Base-by-base conservation (phyloP, 2,888 invertebrate genomes). In the Actias luna region DNA sequence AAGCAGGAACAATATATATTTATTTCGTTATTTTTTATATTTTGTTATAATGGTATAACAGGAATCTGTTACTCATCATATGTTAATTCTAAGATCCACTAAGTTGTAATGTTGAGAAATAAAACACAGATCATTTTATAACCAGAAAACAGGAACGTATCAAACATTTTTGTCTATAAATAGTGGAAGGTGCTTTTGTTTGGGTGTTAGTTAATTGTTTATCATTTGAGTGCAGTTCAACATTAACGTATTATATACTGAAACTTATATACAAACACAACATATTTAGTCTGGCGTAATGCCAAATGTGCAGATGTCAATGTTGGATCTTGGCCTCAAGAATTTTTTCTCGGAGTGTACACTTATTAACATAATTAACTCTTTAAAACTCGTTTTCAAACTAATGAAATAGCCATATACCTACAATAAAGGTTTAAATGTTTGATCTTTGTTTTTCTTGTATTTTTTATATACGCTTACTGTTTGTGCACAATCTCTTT, bases 281-380 rank as follows among this genome's bases (percentile, higher is more conserved):
- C 66, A 71, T 62, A 60, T 71, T 74, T 69, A 70, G 67, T 72
- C 73, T 82, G 83, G 82, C 77, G 22, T 25, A 8, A 29, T 5
- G 79, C 82, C 83, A 82, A 76, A 69, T 64, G 67, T 75, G 69
- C 79, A 78, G 80, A 83, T 82, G 84, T 84, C 82, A 80, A 82
- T 77, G 78, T 73, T 70, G 69, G 72, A 75, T 79, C 74, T 80
- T 75, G 74, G 73, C 78, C 71, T 70, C 70, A 61, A 58, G 64
- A 65, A 70, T 64, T 66, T 70, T 70, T 72, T 68, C 68, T 69
- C 67, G 66, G 67, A 67, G 70, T 73, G 74, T 76, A 78, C 76
- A 70, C 70, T 71, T 78, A 82, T 83, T 82, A 82, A 77, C 82
- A 80, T 82, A 83, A 80, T 79, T 73, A 73, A 64, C 69, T 70